phyloP scores from a whole-genome alignment of 2,888 invertebrate species.

The Volucella inanis region DNA sequence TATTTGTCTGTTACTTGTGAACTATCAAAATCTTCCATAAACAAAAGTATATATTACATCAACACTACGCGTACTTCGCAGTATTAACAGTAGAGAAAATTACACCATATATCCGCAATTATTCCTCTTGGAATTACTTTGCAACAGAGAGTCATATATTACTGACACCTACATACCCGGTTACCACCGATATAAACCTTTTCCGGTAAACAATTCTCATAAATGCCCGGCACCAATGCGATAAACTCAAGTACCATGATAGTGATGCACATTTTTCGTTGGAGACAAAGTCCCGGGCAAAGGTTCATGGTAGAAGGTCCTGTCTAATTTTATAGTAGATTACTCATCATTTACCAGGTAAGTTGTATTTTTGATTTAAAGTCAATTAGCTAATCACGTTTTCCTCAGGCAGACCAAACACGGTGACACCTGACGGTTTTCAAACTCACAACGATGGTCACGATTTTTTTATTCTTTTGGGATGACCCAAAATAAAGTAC shows the following conservation, averaged over 20 bases:
- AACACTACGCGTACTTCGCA: too few relatives aligned
- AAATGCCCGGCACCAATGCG: background rate
- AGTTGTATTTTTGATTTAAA: background rate
- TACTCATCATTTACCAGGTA: background rate
- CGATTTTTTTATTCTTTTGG: background rate
- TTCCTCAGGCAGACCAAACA: background rate
- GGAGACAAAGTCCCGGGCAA: background rate
- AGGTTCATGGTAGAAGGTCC: background rate
- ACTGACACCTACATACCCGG: background rate
- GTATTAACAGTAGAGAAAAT: too few relatives aligned
- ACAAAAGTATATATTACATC: too few relatives aligned
- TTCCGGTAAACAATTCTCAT: slow-evolving; percentile 4
- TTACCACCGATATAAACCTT: background rate
- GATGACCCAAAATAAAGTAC: slow-evolving; percentile 1
- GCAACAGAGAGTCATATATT: too few relatives aligned
- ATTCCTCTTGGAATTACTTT: too few relatives aligned
- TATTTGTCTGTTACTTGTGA: too few relatives aligned
- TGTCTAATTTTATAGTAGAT: background rate
- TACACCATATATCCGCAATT: too few relatives aligned
- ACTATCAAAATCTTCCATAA: too few relatives aligned
- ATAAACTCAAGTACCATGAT: slow-evolving; percentile 9
- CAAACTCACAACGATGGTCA: too few relatives aligned
- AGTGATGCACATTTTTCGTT: background rate
- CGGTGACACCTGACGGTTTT: too few relatives aligned
- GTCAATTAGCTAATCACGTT: background rate